These are phyloP conservation scores for Heterodera filipjevi DNA, from an alignment of 2,888 invertebrate species.

Conservation along the genomic window DNA sequence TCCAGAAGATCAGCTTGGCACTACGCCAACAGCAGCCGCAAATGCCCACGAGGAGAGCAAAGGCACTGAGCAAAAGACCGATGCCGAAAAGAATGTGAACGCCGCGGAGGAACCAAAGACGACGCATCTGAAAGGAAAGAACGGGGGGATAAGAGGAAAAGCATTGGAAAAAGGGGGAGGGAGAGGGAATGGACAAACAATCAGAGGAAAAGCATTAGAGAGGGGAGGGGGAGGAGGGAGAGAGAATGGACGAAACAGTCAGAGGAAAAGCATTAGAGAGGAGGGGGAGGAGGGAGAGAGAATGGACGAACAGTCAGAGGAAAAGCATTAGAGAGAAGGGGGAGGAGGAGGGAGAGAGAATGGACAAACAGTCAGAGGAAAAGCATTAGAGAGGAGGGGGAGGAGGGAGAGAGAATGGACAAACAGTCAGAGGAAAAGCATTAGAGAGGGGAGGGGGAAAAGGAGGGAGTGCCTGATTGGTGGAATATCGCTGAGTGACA, in stretches of 20 bases:
- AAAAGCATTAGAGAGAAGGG: neutral
- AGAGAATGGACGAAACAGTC: neutral
- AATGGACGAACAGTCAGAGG: neutral
- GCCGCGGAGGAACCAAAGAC: conserved; percentile 79
- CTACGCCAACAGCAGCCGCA: conserved; percentile 95
- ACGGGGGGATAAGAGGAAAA: neutral
- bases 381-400: neutral
- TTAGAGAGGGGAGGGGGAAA: neutral
- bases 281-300: neutral
- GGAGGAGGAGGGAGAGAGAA: neutral
- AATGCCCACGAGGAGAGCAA: conserved; percentile 92
- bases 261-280: neutral
- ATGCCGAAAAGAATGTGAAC: conserved; percentile 90
- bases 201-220: neutral
- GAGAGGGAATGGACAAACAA: neutral
- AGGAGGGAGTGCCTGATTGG: conserved; percentile 2
- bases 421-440: too few species aligned
- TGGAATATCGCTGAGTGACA: conserved; percentile 45
- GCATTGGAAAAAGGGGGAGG: neutral
- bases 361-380: too few species aligned
- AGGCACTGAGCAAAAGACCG: conserved; percentile 85
- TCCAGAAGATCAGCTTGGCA: conserved; percentile 88
- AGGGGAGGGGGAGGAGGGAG: neutral
- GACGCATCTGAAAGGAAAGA: conserved; percentile 40
- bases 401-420: neutral